phyloP scores from a whole-genome alignment of 2,797 vertebrate species.

The Zalophus californianus region DNA sequence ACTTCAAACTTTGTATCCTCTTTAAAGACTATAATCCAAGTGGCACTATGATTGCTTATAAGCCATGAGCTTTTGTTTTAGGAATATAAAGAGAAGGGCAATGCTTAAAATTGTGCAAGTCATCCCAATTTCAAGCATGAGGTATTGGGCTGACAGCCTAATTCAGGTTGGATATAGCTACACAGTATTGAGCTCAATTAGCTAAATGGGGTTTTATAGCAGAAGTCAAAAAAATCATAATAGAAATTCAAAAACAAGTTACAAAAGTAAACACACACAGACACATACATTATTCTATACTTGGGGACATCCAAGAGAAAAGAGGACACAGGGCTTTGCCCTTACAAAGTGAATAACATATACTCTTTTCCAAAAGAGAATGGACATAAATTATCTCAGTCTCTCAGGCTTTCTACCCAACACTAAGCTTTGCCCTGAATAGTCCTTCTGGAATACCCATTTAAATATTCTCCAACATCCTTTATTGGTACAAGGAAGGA shows the following conservation, averaged over 20 bases:
- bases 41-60: neutral
- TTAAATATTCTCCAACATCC: neutral
- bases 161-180: neutral
- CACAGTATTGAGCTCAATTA: neutral
- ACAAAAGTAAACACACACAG: neutral
- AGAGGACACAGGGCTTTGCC: neutral
- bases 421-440: neutral
- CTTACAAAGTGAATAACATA: neutral
- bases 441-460: neutral
- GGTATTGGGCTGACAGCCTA: neutral
- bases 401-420: neutral
- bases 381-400: neutral
- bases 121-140: constrained; percentile 13
- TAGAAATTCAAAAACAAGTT: constrained; percentile 26
- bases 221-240: constrained; percentile 10
- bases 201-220: neutral
- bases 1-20: neutral
- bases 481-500: neutral
- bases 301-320: neutral
- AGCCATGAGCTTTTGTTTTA: neutral
- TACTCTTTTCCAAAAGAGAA: neutral
- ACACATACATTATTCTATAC: neutral
- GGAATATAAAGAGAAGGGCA: constrained; percentile 18
- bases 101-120: constrained; percentile 30
- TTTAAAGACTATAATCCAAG: constrained; percentile 30